Evolutionary conservation across 1,140 invertebrate genomes (phyloP).

Genomic region (Neuroterus valhalla): DNA sequence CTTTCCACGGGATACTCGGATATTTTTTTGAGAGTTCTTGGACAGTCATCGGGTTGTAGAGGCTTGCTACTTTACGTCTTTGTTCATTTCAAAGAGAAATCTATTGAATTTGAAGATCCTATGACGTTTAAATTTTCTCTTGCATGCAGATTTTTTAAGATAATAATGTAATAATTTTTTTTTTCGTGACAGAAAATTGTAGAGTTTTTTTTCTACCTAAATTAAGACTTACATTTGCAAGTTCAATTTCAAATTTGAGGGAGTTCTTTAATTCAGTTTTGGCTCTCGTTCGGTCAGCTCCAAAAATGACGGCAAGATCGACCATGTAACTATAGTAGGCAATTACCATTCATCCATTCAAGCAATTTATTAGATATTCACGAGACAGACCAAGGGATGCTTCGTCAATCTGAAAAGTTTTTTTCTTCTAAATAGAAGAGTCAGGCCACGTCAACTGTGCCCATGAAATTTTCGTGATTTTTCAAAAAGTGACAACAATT

Average conservation of each 20-base stretch:
- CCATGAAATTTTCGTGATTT: too few relatives aligned
- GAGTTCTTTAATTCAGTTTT: slow-evolving; percentile 86
- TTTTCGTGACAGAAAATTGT: too few relatives aligned
- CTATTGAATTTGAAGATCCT: too few relatives aligned
- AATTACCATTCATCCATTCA: slow-evolving; percentile 84
- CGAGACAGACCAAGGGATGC: slow-evolving; percentile 89
- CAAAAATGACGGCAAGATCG: slow-evolving; percentile 90
- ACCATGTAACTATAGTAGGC: slow-evolving; percentile 91
- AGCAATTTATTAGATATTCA: slow-evolving; percentile 91
- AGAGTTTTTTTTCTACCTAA: slow-evolving; percentile 25
- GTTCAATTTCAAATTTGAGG: slow-evolving; percentile 92
- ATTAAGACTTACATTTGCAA: slow-evolving; percentile 95
- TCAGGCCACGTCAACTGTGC: too few relatives aligned
- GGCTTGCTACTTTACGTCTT: slow-evolving; percentile 89
- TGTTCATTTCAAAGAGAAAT: slow-evolving; percentile 93
- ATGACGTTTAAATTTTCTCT: too few relatives aligned
- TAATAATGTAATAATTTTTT: slow-evolving; percentile 30
- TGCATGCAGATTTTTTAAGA: too few relatives aligned
- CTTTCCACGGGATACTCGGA: slow-evolving; percentile 86
- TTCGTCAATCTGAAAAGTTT: slow-evolving; percentile 90
- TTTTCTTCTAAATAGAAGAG: too few relatives aligned
- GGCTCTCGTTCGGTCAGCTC: slow-evolving; percentile 84
- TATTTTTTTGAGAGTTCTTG: slow-evolving; percentile 83
- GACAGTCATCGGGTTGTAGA: slow-evolving; percentile 94
- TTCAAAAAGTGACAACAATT: too few relatives aligned